Conservation (phyloP, 2,113 vertebrate genomes). For the Channa argus region DNA sequence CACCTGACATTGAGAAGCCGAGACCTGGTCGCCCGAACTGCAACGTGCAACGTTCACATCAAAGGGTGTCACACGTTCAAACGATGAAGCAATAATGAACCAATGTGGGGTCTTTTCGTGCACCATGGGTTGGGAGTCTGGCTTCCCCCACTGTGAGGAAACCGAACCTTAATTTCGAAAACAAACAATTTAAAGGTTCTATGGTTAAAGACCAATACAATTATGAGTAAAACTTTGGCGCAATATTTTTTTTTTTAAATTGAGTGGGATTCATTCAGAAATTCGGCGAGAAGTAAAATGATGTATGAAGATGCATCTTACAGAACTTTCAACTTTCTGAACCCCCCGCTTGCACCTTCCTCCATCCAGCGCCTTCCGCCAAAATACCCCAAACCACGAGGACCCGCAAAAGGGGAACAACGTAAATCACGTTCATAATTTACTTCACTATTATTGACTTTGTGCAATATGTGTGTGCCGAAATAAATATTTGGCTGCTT, state of each 20-base stretch:
- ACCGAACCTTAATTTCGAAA: conserved; percentile 21
- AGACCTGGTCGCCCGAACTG: too few relatives aligned
- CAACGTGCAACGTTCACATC: too few relatives aligned
- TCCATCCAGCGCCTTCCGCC: neutral
- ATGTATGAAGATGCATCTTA: rapidly evolving
- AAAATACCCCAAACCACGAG: rapidly evolving
- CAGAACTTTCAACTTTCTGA: neutral
- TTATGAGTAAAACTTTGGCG: rapidly evolving
- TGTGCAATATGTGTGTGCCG: neutral
- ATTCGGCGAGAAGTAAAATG: neutral
- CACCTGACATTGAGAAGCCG: neutral
- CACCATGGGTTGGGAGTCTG: neutral
- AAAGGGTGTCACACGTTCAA: neutral
- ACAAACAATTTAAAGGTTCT: neutral
- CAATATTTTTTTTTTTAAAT: neutral
- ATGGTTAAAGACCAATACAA: rapidly evolving
- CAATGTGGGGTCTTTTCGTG: neutral
- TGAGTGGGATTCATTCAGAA: rapidly evolving
- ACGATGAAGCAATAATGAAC: neutral
- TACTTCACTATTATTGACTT: rapidly evolving
- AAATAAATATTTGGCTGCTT: rapidly evolving
- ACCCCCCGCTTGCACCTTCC: neutral
- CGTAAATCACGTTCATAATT: neutral
- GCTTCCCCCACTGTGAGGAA: rapidly evolving
- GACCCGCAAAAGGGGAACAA: rapidly evolving